phyloP scores from a whole-genome alignment of 2,888 invertebrate species.

The Noctua janthe region DNA sequence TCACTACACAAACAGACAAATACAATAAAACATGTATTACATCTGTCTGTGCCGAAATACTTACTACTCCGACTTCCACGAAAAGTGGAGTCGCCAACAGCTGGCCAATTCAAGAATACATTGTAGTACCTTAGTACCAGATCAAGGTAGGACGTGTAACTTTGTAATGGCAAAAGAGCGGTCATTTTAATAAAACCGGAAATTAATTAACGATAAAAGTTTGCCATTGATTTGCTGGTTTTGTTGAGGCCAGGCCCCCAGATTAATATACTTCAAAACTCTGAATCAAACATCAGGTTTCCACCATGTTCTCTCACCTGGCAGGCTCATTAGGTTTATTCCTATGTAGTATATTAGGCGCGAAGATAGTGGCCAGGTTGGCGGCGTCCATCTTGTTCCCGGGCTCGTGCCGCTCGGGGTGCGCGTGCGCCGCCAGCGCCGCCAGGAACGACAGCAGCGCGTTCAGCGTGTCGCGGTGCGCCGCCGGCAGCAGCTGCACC shows the following conservation, averaged over 20 bases:
- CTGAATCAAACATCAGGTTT: background rate
- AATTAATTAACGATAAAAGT: background rate
- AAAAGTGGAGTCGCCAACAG: background rate
- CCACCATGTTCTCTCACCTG: constrained; percentile 72
- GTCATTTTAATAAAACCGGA: background rate
- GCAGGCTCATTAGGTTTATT: constrained; percentile 91
- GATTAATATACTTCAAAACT: background rate
- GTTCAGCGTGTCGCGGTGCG: constrained; percentile 97
- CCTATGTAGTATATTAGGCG: constrained; percentile 97
- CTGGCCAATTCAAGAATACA: background rate
- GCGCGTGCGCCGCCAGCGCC: constrained; percentile 93
- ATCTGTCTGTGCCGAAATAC: background rate
- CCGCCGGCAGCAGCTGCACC: constrained; percentile 95
- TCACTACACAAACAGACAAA: background rate
- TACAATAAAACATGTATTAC: background rate
- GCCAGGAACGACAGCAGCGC: constrained; percentile 95
- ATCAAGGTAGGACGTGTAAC: background rate
- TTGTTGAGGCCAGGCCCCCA: background rate
- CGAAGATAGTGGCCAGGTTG: constrained; percentile 98
- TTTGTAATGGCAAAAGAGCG: background rate
- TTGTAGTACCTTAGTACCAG: background rate
- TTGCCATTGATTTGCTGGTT: background rate
- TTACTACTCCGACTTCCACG: background rate
- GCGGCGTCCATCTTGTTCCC: constrained; percentile 98
- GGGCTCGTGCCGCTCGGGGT: constrained; percentile 91